phyloP scores from a whole-genome alignment of 1,140 invertebrate species.

The Chlorops oryzae region DNA sequence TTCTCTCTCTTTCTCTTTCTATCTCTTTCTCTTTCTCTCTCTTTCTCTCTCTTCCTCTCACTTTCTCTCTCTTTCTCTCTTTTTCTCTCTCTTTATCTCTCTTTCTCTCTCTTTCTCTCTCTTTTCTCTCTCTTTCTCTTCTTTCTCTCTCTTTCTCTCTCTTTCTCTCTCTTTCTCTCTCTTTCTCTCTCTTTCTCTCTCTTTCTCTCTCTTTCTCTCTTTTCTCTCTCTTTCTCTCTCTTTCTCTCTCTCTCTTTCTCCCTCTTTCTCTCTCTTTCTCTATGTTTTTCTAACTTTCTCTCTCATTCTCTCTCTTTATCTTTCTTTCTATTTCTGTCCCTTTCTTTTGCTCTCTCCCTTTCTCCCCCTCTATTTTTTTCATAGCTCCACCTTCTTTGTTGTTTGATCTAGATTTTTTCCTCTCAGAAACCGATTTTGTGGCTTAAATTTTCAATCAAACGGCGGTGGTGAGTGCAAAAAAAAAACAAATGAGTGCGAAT shows the following conservation, averaged over 20 bases:
- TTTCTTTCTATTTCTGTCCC: neutral
- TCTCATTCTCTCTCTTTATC: neutral
- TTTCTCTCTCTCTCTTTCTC: neutral
- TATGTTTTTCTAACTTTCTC: neutral
- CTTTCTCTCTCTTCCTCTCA: neutral
- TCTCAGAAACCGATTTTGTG: too few species aligned
- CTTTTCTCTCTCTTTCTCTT: neutral
- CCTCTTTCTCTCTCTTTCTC: neutral
- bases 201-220: neutral
- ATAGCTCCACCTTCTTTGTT: too few species aligned
- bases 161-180: neutral
- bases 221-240: neutral
- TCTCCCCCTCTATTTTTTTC: too few species aligned
- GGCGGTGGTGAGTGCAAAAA: too few species aligned
- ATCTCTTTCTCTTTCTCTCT: neutral
- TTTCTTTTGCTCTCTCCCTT: neutral
- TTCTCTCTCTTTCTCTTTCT: neutral
- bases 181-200: neutral
- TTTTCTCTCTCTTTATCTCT: neutral
- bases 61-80: neutral
- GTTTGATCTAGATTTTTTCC: too few species aligned
- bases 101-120: neutral
- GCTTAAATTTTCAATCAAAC: too few species aligned
- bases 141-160: neutral
- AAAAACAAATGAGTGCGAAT: too few species aligned